Percentiles rank a stretch among this genome's conserved stretches.
Evolutionary conservation across 2,888 invertebrate genomes (phyloP).

Genomic region (Punctoribates punctum): DNA sequence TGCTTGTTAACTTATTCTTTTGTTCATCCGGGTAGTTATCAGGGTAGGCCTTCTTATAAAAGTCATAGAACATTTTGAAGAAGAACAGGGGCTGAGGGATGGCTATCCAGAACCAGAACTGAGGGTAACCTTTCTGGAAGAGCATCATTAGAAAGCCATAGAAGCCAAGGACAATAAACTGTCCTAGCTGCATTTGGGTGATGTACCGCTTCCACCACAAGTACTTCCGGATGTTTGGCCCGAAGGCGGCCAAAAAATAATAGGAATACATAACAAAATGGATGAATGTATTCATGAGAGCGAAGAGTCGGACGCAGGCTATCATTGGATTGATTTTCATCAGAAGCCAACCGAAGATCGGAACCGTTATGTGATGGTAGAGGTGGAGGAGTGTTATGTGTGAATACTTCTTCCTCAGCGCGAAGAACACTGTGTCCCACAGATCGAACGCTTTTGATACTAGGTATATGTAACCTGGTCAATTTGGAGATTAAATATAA

Average conservation of each 20-base stretch:
- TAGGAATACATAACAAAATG: constrained; percentile 38
- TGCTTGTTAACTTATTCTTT: too few relatives aligned
- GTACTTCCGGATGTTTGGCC: constrained; percentile 15
- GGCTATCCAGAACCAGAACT: constrained; percentile 11
- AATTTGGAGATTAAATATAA: neutral
- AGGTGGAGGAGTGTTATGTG: constrained; percentile 36
- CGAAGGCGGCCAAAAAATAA: constrained; percentile 22
- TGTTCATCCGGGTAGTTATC: too few relatives aligned
- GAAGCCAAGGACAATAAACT: constrained; percentile 5
- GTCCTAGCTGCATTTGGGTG: constrained; percentile 32
- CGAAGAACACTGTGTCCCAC: constrained; percentile 38
- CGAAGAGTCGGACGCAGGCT: neutral
- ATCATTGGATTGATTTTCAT: neutral
- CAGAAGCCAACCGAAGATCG: constrained; percentile 22
- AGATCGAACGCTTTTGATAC: constrained; percentile 11
- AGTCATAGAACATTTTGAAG: constrained; percentile 35
- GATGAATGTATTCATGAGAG: constrained; percentile 33
- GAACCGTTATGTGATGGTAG: constrained; percentile 38
- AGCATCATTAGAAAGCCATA: constrained; percentile 24
- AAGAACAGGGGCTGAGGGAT: constrained; percentile 32
- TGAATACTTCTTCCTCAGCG: constrained; percentile 15
- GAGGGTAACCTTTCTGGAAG: constrained; percentile 32
- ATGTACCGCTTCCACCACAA: constrained; percentile 40
- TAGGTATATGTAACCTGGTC: neutral
- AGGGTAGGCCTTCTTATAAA: constrained; percentile 31